Base-by-base conservation (phyloP, 1,140 invertebrate species). In the Ceratina japonica region DNA sequence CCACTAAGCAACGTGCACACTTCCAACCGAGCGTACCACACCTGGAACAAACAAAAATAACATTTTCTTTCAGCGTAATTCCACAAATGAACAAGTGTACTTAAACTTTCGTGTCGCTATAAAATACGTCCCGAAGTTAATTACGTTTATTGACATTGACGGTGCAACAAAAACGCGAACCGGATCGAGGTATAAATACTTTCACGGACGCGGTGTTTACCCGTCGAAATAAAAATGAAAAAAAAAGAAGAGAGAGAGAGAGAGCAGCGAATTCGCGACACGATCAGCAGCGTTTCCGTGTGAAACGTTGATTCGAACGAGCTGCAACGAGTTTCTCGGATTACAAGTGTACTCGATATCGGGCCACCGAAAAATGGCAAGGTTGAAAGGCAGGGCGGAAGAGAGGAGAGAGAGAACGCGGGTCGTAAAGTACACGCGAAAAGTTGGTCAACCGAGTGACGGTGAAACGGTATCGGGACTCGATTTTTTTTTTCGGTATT, bases 1-100 rank as follows among this genome's bases (percentile, higher is more conserved):
- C 61, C 71, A 81, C 63, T 80, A 82, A 76, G 70, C 37, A 84
- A 62, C 22, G 37, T 49, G 82, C 63, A 74, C 79, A 84, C 82
- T 84, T 80, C 77, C 61, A 62, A 68, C 51, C 22, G 51, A 64
- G 22, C 68, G 52, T 84, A 69, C 24, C 72, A 73, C 77, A 82
- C 75, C 85, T 87, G 61, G 13, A 87, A 86, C 76, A 81, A 77
- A 65, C 62, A 79, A 37, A 20, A 81, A 70, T 54, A 59, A 37
- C n/a, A 3, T 79, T 16, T 24, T 7, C 37, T 44, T 58, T 79
- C 20, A 65, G 13, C n/a, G 1, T 16, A 18, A 20, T n/a, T 22
- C 15, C 13, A 16, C 37, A 44, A 10, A 10, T 10, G 37, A 44
- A 44, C 37, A 10, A 44, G 37, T 10, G 37, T 10, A 10, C 37